phyloP scores from a whole-genome alignment of 1,140 invertebrate species.

The Meteorus sp. region DNA sequence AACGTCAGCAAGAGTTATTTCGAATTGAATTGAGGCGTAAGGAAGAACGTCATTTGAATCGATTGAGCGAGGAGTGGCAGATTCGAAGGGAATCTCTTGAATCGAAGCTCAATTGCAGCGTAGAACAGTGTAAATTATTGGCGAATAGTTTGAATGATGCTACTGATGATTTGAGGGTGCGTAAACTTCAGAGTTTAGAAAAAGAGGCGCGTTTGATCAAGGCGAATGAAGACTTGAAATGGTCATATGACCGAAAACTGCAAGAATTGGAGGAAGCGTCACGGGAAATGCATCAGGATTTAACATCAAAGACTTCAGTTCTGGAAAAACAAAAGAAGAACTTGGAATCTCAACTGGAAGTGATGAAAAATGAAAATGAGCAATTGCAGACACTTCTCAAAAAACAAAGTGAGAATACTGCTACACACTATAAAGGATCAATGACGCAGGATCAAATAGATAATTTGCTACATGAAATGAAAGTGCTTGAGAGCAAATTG shows the following conservation, averaged over 20 bases:
- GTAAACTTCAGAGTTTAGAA: constrained; percentile 50
- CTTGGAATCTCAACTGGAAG: constrained; percentile 44
- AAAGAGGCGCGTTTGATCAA: constrained; percentile 51
- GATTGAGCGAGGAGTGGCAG: constrained; percentile 54
- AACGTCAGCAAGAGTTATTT: constrained; percentile 57
- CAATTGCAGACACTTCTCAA: constrained; percentile 46
- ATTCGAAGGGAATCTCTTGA: constrained; percentile 50
- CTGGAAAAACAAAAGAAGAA: constrained; percentile 47
- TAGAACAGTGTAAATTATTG: constrained; percentile 53
- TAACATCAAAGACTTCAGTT: constrained; percentile 40
- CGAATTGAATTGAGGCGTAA: constrained; percentile 50
- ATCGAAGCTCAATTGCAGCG: constrained; percentile 44
- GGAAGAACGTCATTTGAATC: constrained; percentile 51
- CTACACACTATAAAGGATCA: constrained; percentile 48
- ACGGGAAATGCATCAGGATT: constrained; percentile 49
- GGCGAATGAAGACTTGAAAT: constrained; percentile 51
- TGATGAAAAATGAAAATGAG: constrained; percentile 51
- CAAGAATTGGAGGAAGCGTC: constrained; percentile 45
- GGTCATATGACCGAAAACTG: constrained; percentile 50
- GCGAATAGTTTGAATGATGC: constrained; percentile 50
- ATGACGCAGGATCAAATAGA: constrained; percentile 56
- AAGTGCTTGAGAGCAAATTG: constrained; percentile 63
- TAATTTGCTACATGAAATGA: constrained; percentile 56
- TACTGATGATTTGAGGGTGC: constrained; percentile 48
- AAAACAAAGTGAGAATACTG: constrained; percentile 49